Conservation (phyloP, 2,888 invertebrate species). For the Oasisia sp. region DNA sequence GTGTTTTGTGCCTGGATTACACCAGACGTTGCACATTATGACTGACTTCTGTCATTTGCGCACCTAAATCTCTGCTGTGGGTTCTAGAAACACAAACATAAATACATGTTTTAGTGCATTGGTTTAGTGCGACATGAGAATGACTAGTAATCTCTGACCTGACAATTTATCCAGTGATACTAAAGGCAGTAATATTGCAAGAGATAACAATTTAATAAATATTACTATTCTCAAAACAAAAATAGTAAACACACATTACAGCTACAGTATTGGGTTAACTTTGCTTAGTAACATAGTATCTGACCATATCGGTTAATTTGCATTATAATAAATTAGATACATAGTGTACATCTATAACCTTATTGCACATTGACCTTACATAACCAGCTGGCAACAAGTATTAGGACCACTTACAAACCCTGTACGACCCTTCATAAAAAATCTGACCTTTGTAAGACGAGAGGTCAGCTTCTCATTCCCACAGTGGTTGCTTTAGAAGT, state of each 20-base stretch:
- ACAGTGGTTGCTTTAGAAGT: neutral
- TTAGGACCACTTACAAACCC: neutral
- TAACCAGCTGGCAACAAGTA: neutral
- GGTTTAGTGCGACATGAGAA: neutral
- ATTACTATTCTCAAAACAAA: neutral
- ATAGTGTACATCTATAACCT: neutral
- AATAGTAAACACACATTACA: neutral
- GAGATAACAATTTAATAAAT: neutral
- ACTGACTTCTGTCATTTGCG: neutral
- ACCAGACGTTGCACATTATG: neutral
- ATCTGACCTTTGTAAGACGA: too few species aligned
- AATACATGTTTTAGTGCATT: neutral
- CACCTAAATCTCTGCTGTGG: neutral
- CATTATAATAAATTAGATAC: neutral
- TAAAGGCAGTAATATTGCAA: neutral
- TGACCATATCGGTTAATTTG: neutral
- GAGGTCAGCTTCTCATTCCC: neutral
- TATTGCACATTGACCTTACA: neutral
- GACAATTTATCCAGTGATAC: neutral
- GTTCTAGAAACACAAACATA: neutral
- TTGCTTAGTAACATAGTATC: neutral
- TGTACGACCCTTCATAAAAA: neutral
- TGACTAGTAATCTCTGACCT: neutral
- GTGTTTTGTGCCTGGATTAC: neutral
- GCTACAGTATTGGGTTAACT: neutral